phyloP scores from a whole-genome alignment of 2,113 vertebrate genomes.

The Puntigrus tetrazona region DNA sequence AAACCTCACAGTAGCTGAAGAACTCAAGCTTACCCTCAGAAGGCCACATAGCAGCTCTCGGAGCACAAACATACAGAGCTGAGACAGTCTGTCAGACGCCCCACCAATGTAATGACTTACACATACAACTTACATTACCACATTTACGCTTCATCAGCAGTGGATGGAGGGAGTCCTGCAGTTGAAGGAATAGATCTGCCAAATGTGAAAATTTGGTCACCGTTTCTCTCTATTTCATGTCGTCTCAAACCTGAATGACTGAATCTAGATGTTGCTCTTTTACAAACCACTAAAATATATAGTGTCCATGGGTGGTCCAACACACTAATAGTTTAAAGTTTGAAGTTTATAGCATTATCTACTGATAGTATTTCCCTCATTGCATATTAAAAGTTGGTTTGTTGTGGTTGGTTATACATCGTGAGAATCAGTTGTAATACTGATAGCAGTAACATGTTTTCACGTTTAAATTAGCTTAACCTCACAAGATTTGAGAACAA shows the following conservation, averaged over 20 bases:
- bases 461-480: too few species aligned
- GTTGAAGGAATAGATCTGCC: background rate
- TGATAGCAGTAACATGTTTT: background rate
- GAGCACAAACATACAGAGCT: background rate
- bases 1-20: slow-evolving; percentile 14
- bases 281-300: too few species aligned
- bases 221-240: background rate
- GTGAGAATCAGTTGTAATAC: background rate
- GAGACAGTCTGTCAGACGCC: background rate
- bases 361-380: background rate
- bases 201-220: background rate
- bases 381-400: background rate
- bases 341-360: background rate
- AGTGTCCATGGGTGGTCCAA: too few species aligned
- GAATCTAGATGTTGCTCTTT: background rate
- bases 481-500: too few species aligned
- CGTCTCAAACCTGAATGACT: background rate
- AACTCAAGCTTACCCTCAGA: background rate
- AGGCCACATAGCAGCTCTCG: background rate
- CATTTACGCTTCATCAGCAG: slow-evolving; percentile 3
- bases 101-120: background rate
- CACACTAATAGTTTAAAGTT: too few species aligned
- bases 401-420: background rate
- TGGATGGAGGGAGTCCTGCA: background rate
- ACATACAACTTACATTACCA: background rate